Percentiles rank a stretch among this genome's conserved stretches.
Conservation (phyloP, 2,797 vertebrate species). For the Melanogrammus aeglefinus region DNA sequence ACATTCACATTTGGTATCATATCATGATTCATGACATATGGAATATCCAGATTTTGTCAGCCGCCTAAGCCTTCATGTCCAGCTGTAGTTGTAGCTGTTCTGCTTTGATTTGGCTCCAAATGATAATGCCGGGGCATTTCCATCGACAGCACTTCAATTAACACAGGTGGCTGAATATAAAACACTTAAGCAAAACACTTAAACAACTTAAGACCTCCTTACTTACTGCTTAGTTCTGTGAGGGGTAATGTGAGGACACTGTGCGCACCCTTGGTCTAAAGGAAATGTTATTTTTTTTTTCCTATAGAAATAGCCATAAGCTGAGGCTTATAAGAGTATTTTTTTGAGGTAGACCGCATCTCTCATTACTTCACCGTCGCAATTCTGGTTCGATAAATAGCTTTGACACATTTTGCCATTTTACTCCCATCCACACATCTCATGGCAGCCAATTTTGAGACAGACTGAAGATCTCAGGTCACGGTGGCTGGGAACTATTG, state of each 20-base stretch:
- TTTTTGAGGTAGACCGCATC: not conserved
- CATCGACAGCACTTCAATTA: too few relatives aligned
- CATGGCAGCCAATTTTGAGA: conserved; percentile 26
- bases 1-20: too few relatives aligned
- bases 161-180: too few relatives aligned
- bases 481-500: conserved; percentile 17
- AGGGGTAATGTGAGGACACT: not conserved
- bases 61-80: not conserved
- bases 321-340: not conserved
- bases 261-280: not conserved
- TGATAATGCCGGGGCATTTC: not conserved
- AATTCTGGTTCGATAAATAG: conserved; percentile 8
- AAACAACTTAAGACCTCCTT: not conserved
- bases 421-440: conserved; percentile 2
- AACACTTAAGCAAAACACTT: too few relatives aligned
- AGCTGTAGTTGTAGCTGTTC: not conserved
- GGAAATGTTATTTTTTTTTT: not conserved
- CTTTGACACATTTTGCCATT: conserved; percentile 26
- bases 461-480: conserved; percentile 18
- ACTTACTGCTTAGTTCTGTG: not conserved
- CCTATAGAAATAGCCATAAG: not conserved
- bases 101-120: not conserved
- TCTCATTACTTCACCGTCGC: not conserved
- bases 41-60: not conserved
- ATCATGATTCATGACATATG: too few relatives aligned